Evolutionary conservation across 2,888 invertebrate species (phyloP), one percentile per base, ranked within the genome.

Genomic region (Acanthopleura granulata): DNA sequence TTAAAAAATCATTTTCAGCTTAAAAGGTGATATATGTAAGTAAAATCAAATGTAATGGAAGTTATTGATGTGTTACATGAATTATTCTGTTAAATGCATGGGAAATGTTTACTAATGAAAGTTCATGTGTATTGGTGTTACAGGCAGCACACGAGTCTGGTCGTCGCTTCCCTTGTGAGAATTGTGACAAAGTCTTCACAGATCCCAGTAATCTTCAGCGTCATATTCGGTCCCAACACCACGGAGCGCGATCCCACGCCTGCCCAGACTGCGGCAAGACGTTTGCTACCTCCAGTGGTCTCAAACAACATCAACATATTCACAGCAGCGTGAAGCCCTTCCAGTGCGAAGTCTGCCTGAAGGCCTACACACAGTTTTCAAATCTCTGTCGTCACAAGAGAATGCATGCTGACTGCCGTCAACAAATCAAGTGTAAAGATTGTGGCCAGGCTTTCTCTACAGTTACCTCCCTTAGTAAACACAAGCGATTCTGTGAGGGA

Each of bases 361-460:
- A 99, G 93, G 95, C 90, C 0, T 99, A 99, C 92, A 99, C 99
- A 3, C 99, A 99, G 92, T 99, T 99, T 91, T 99, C 98, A 61
- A 99, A 99, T 91, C 93, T 99, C 88, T 99, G 99, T 90, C 95
- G 99, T n/a, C 99, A 99, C 92, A 98, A 97, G 90, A 96, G 99
- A 76, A 98, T 99, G 97, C 99, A 99, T 93, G 94, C 95, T 74
- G 95, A 96, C 89, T 99, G 98, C 91, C 95, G 97, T 86, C 95
- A 95, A 91, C 95, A 90, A 83, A 96, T 96, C 88, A 97, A 97
- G 92, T 99, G 98, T 92, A 94, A 93, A 86, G 97, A 97, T 93
- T 99, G 98, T 89, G 95, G 95, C 40, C 96, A 97, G 89, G 94
- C 95, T 50, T 99, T 98, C 91, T 95, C 95, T 76, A 97, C 97